phyloP scores from a whole-genome alignment of 2,113 vertebrate species.

The Pelvicachromis taeniatus region DNA sequence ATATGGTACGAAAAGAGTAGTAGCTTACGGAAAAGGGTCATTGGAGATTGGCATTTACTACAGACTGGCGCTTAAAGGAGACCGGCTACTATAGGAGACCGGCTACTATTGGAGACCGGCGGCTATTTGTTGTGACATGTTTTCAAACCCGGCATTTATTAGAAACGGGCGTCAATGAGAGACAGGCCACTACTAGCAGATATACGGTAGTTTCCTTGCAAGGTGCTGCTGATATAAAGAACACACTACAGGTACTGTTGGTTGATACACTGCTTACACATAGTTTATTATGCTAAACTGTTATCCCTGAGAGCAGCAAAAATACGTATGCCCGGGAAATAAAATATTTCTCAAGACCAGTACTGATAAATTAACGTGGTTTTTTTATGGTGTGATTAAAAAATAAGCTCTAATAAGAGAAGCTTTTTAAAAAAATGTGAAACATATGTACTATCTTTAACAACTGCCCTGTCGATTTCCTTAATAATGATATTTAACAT shows the following conservation, averaged over 20 bases:
- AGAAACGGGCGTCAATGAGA: too few species aligned
- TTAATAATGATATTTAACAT: background rate
- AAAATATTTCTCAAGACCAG: background rate
- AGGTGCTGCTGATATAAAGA: background rate
- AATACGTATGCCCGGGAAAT: background rate
- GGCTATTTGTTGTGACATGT: too few species aligned
- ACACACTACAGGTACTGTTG: background rate
- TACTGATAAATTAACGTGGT: rapidly evolving
- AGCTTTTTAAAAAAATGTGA: background rate
- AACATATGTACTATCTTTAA: background rate
- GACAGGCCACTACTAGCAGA: too few species aligned
- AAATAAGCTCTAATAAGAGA: background rate
- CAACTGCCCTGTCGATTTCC: background rate
- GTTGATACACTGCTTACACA: background rate
- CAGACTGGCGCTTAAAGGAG: too few species aligned
- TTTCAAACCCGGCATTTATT: too few species aligned
- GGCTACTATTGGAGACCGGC: too few species aligned
- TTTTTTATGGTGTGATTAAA: background rate
- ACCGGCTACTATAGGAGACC: too few species aligned
- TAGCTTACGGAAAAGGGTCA: too few species aligned
- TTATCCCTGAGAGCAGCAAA: background rate
- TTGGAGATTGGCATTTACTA: too few species aligned
- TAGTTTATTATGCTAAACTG: background rate
- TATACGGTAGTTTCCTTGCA: too few species aligned
- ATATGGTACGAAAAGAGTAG: too few species aligned